Percentiles rank a stretch among this genome's conserved stretches.
Conservation (phyloP, 2,113 vertebrate genomes). For the Burhinus oedicnemus region DNA sequence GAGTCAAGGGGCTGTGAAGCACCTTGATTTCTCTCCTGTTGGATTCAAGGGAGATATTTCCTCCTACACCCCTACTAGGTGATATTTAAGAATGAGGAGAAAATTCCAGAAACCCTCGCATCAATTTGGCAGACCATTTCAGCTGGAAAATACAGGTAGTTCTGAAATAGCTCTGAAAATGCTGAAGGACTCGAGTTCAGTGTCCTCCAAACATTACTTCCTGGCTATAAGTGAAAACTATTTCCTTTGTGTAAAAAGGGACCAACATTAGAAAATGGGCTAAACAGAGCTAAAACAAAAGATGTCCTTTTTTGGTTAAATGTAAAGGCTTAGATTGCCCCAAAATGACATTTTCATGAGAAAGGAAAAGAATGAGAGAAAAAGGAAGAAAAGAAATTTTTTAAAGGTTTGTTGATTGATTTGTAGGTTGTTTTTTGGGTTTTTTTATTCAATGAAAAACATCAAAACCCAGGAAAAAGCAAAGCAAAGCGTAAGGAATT, state of each 20-base stretch:
- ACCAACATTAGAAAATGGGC: neutral
- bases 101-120: neutral
- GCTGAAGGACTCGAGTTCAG: neutral
- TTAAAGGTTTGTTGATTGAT: too few species aligned
- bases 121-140: neutral
- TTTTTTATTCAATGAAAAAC: neutral
- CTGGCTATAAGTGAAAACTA: neutral
- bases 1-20: neutral
- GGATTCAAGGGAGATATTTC: neutral
- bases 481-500: neutral
- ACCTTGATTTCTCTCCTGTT: neutral
- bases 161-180: conserved; percentile 23
- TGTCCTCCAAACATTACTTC: neutral
- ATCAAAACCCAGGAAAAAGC: neutral
- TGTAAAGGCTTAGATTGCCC: neutral
- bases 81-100: neutral
- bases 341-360: neutral
- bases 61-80: neutral
- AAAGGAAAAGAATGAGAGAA: neutral
- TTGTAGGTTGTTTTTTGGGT: neutral
- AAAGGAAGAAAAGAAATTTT: neutral
- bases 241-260: neutral
- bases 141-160: neutral
- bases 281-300: neutral
- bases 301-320: neutral